A percentile compares a stretch with the other conserved stretches of the same genome.
phyloP scores from a whole-genome alignment of 2,113 vertebrate species.

The Microtus richardsoni region DNA sequence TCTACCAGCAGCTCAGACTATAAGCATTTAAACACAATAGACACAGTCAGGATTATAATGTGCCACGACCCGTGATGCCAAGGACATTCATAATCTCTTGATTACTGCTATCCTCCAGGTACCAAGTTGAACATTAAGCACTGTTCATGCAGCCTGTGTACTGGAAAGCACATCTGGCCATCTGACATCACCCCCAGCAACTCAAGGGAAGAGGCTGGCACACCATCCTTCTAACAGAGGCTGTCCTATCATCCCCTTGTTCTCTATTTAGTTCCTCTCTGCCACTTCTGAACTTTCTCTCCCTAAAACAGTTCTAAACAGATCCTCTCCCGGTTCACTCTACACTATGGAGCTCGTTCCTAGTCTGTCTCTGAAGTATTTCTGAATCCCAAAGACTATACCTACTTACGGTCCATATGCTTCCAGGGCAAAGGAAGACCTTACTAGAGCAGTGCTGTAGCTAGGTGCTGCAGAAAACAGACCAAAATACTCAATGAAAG shows the following conservation, averaged over 20 bases:
- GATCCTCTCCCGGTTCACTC: neutral
- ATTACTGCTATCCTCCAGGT: neutral
- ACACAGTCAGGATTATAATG: neutral
- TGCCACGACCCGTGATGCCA: neutral
- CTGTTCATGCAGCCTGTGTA: neutral
- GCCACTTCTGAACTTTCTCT: neutral
- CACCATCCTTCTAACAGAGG: too few species aligned
- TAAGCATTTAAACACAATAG: neutral
- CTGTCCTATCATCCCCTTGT: neutral
- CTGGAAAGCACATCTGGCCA: neutral
- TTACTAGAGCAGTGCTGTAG: too few species aligned
- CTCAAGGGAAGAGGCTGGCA: neutral
- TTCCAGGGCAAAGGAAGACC: too few species aligned
- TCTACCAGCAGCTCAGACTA: neutral
- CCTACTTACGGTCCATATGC: too few species aligned
- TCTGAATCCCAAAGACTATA: neutral
- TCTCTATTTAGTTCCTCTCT: neutral
- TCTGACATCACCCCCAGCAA: neutral
- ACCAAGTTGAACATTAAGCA: neutral
- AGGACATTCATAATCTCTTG: neutral
- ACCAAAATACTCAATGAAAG: too few species aligned
- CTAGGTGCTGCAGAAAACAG: too few species aligned
- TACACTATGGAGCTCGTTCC: neutral
- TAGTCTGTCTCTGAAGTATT: neutral
- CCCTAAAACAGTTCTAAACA: neutral